These are phyloP conservation scores for Macrophya annulata DNA, from an alignment of 2,888 invertebrate genomes.

Conservation along the genomic window DNA sequence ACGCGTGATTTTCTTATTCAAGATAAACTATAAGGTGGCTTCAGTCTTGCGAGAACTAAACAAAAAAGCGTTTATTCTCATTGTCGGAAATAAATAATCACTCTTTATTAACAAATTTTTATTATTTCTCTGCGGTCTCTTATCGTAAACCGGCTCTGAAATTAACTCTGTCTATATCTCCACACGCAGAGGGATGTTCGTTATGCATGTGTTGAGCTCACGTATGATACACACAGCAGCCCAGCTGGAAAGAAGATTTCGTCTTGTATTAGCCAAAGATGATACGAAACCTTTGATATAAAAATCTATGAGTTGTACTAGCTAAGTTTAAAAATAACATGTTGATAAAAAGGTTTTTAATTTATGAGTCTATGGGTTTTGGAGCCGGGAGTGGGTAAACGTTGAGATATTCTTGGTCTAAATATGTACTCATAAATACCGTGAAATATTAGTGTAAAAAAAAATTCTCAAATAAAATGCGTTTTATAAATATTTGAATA, in stretches of 20 bases:
- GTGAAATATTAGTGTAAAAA: too few species aligned
- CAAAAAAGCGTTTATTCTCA: not conserved
- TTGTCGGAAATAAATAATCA: not conserved
- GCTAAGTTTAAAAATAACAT: not conserved
- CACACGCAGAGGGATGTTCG: not conserved
- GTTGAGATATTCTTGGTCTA: not conserved
- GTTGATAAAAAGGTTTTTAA: not conserved
- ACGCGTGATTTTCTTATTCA: not conserved
- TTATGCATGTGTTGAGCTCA: not conserved
- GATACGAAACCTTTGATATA: not conserved
- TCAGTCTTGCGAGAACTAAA: not conserved
- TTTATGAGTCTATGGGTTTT: not conserved
- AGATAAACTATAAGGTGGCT: not conserved
- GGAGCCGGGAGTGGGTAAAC: not conserved
- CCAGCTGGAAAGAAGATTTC: not conserved
- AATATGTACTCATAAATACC: not conserved
- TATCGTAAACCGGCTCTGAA: not conserved
- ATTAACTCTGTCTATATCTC: not conserved
- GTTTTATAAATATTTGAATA: not conserved
- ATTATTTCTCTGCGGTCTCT: not conserved
- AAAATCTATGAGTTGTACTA: not conserved
- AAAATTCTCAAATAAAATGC: not conserved
- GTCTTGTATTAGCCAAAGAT: not conserved
- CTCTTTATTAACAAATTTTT: not conserved
- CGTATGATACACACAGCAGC: constrained; percentile 4